Evolutionary conservation across 1,140 invertebrate genomes (phyloP).

Genomic region (Plutomurus gul): DNA sequence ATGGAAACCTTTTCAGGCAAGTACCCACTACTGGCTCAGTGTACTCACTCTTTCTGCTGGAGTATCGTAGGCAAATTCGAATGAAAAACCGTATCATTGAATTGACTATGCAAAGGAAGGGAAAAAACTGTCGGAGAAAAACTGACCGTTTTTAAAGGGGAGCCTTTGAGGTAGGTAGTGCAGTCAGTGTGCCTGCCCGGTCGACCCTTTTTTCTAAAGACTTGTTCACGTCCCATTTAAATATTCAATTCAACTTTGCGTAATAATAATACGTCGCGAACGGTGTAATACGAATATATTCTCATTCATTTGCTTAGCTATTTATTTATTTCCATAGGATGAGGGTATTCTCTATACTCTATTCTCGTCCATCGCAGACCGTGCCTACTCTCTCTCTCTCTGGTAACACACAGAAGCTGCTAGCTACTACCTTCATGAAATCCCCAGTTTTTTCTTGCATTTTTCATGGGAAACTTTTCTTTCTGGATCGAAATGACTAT

Average conservation of each 20-base stretch:
- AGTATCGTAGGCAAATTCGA: not conserved
- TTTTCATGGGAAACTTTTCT: constrained; percentile 10
- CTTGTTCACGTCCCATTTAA: not conserved
- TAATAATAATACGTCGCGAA: too few species aligned
- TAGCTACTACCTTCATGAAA: not conserved
- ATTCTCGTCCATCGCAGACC: too few species aligned
- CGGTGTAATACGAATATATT: too few species aligned
- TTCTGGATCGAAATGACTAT: not conserved
- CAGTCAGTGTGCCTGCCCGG: not conserved
- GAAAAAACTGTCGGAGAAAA: not conserved
- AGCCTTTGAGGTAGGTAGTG: constrained; percentile 15
- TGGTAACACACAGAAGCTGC: too few species aligned
- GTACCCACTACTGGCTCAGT: not conserved
- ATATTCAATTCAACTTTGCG: not conserved
- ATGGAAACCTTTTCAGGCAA: constrained; percentile 1
- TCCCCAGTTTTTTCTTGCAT: constrained; percentile 4
- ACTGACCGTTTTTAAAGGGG: constrained; percentile 26
- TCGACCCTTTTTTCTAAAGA: not conserved
- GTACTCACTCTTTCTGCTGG: not conserved
- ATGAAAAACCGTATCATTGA: not conserved
- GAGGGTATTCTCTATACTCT: too few species aligned
- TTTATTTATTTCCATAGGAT: too few species aligned
- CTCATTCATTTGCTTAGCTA: too few species aligned
- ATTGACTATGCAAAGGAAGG: constrained; percentile 3
- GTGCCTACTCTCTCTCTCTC: too few species aligned